phyloP scores from a whole-genome alignment of 2,888 invertebrate genomes.

The Drosophila kanekoi region DNA sequence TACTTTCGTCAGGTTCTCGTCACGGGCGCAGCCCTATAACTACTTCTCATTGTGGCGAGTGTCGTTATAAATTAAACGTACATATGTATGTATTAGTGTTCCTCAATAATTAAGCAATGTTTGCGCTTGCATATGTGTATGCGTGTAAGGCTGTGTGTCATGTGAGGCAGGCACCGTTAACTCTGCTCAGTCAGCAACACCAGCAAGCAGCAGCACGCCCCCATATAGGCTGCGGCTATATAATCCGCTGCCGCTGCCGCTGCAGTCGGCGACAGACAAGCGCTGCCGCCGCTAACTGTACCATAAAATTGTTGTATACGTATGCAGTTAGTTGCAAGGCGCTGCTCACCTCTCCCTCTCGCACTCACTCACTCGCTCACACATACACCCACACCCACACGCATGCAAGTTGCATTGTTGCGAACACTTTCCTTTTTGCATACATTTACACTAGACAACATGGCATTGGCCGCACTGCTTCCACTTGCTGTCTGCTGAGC shows the following conservation, averaged over 20 bases:
- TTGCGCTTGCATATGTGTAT: constrained; percentile 20
- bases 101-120: constrained; percentile 57
- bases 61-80: constrained; percentile 45
- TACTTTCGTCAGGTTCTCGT: constrained; percentile 47
- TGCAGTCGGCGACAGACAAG: constrained; percentile 25
- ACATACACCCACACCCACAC: constrained; percentile 20
- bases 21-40: constrained; percentile 33
- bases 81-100: constrained; percentile 17
- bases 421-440: constrained; percentile 73
- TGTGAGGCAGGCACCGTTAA: constrained; percentile 44
- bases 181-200: constrained; percentile 36
- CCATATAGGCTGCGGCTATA: constrained; percentile 48
- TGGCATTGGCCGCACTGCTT: constrained; percentile 40
- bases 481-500: constrained; percentile 35
- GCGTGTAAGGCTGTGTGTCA: constrained; percentile 30
- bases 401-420: constrained; percentile 31
- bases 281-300: constrained; percentile 41
- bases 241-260: constrained; percentile 35
- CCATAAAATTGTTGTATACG: constrained; percentile 34
- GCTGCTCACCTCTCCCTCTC: constrained; percentile 4
- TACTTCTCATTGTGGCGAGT: constrained; percentile 22
- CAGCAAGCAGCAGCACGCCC: constrained; percentile 34
- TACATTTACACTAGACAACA: constrained; percentile 44
- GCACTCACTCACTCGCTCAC: neutral
- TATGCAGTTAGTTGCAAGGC: constrained; percentile 55